Percentiles rank a stretch among this genome's conserved stretches.
These are phyloP conservation scores for Aphelinus certus DNA, from an alignment of 1,140 invertebrate species.

Conservation along the genomic window DNA sequence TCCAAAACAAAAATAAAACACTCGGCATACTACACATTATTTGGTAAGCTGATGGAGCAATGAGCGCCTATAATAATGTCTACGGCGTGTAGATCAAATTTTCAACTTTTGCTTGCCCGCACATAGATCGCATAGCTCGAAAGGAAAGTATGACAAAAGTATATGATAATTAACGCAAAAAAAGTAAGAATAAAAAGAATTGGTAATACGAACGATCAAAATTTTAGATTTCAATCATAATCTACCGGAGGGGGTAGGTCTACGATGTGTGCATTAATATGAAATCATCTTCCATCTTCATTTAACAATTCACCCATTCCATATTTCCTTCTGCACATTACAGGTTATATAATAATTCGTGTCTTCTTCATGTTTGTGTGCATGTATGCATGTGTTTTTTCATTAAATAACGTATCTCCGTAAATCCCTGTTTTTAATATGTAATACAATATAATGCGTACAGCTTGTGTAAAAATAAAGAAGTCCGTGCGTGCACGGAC, in stretches of 20 bases:
- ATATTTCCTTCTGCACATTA: not conserved
- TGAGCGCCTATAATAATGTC: slow-evolving; percentile 45
- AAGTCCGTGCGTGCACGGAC: slow-evolving; percentile 43
- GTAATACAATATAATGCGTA: slow-evolving; percentile 33
- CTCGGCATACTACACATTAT: slow-evolving; percentile 47
- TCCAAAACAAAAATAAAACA: slow-evolving; percentile 41
- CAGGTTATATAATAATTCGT: not conserved
- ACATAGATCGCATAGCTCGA: too few species aligned
- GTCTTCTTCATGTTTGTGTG: slow-evolving; percentile 1
- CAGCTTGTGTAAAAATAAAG: slow-evolving; percentile 48
- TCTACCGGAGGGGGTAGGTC: too few species aligned
- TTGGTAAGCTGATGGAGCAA: slow-evolving; percentile 51
- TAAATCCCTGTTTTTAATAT: slow-evolving; percentile 41
- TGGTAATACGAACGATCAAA: too few species aligned
- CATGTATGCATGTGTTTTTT: not conserved
- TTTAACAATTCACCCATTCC: too few species aligned
- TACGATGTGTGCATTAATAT: too few species aligned
- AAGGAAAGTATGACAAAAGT: too few species aligned
- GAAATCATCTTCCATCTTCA: too few species aligned
- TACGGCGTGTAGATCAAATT: slow-evolving; percentile 21
- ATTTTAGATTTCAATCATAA: too few species aligned
- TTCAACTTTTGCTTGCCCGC: too few species aligned
- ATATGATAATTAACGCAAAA: too few species aligned
- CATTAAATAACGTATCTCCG: slow-evolving; percentile 21
- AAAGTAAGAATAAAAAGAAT: too few species aligned